Base-by-base conservation (phyloP, 2,888 invertebrate genomes). In the Clunio marinus region DNA sequence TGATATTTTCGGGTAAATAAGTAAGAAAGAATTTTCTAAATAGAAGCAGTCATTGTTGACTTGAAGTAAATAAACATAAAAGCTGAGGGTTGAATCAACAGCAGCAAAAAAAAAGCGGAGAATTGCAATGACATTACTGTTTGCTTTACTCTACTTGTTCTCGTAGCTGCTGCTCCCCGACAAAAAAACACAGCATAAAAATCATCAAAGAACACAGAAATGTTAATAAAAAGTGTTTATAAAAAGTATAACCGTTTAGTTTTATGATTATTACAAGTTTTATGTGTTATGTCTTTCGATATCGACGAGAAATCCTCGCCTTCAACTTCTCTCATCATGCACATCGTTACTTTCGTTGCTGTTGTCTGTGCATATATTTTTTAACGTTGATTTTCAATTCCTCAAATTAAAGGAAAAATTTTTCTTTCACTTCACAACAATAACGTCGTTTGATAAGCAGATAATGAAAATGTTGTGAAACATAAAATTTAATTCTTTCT, bases 251-350 rank as follows among this genome's bases (percentile, higher is more conserved):
- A 65, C 46, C 63, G 37, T 65, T 65, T 65, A 37, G 22, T 65
- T 65, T 65, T 65, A 65, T 41, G 63, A 46, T 65, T 62, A 62
- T 62, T 25, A 41, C 24, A 13, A 24, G 37, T 62, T 62, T 62
- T 65, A 65, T 65, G 63, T 65, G 63, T 46, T 65, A 65, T 46
- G 46, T 65, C 63, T 65, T 65, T 65, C 28, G 63, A 65, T 65
- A 65, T 46, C 63, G 63, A 4, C 41, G 41, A 13, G 7, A 15
- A 15, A 41, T 41, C 10, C 41, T 41, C 15, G 41, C n/a, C 41
- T 41, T 15, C 13, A 13, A 32, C 32, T 32, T n/a, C n/a, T n/a
- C 5, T 4, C 32, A 32, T 32, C 32, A 4, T 41, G 41, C n/a
- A 41, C 41, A 41, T 13, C 41, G 15, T 41, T 41, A n/a, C n/a